Percentiles rank a stretch among this genome's conserved stretches.
Evolutionary conservation across 2,888 invertebrate genomes (phyloP).

Genomic region (Artemia sinica): DNA sequence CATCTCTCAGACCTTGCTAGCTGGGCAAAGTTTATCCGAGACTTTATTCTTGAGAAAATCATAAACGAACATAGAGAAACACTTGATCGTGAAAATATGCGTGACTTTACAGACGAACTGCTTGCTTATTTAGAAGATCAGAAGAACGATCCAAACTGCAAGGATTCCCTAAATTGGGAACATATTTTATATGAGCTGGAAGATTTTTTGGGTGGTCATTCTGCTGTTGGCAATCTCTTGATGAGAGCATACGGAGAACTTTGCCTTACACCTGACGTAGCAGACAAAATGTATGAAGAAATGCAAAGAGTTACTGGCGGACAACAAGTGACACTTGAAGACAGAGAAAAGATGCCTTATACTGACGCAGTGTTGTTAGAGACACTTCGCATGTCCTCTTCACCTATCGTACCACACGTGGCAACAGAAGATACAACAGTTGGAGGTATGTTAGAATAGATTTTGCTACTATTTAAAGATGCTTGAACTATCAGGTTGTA

Average conservation of each 20-base stretch:
- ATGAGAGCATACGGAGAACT: constrained; percentile 55
- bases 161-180: constrained; percentile 25
- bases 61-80: constrained; percentile 35
- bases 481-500: too few relatives aligned
- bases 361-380: constrained; percentile 66
- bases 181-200: constrained; percentile 33
- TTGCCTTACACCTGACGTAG: constrained; percentile 43
- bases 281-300: constrained; percentile 47
- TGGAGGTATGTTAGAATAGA: constrained; percentile 36
- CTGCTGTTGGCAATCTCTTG: constrained; percentile 65
- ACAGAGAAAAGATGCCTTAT: constrained; percentile 51
- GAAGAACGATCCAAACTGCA: constrained; percentile 25
- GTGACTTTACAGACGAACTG: constrained; percentile 62
- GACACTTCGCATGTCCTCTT: constrained; percentile 57
- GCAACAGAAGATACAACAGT: constrained; percentile 57
- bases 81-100: constrained; percentile 34
- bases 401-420: constrained; percentile 77
- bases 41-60: constrained; percentile 53
- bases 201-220: constrained; percentile 72
- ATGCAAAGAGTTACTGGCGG: constrained; percentile 39
- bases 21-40: constrained; percentile 51
- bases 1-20: constrained; percentile 48
- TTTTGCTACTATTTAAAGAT: constrained; percentile 23
- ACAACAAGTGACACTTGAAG: constrained; percentile 43
- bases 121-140: constrained; percentile 49